A percentile compares a stretch with the other conserved stretches of the same genome.
Evolutionary conservation across 2,113 vertebrate species (phyloP).

Genomic region (Chionis minor): DNA sequence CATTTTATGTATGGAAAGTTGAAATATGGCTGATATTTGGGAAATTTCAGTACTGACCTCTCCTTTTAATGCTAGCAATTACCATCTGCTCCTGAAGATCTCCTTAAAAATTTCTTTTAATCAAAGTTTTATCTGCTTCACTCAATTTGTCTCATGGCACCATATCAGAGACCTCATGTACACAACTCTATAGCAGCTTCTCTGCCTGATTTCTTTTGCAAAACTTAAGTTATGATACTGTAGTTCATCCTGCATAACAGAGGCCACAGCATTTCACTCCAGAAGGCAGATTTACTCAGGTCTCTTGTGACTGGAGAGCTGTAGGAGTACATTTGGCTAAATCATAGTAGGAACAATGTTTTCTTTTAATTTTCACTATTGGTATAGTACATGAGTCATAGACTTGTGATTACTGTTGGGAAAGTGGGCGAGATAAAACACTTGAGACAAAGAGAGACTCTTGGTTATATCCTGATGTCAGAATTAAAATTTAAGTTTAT

Average conservation of each 20-base stretch:
- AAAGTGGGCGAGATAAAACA: neutral
- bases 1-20: neutral
- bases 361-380: neutral
- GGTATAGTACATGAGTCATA: conserved; percentile 10
- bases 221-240: neutral
- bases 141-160: neutral
- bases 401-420: conserved; percentile 15
- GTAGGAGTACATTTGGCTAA: conserved; percentile 12
- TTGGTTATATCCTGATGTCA: neutral
- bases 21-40: neutral
- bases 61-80: neutral
- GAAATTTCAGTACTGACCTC: neutral
- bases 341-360: neutral
- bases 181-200: neutral
- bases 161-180: neutral
- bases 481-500: neutral
- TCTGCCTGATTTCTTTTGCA: neutral
- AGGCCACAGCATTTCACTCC: neutral
- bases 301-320: conserved; percentile 30
- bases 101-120: neutral
- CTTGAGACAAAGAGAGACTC: neutral
- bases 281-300: neutral
- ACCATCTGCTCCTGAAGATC: neutral
- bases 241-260: neutral
- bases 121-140: neutral